phyloP scores from a whole-genome alignment of 2,113 vertebrate genomes.

The Psephotus haematonotus region DNA sequence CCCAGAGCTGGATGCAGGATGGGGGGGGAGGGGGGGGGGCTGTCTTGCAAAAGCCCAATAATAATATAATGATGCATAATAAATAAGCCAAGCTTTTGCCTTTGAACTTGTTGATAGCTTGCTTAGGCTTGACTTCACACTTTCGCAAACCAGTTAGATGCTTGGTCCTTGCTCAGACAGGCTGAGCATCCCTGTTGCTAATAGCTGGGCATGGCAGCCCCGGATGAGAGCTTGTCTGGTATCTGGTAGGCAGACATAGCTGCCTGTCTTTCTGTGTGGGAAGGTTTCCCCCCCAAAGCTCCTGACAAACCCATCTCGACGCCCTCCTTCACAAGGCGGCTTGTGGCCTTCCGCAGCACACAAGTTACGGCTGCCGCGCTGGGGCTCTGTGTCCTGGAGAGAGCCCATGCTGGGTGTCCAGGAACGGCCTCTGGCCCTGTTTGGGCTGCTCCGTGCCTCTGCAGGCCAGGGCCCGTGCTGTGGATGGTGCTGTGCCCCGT shows the following conservation, averaged over 20 bases:
- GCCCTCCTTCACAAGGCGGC: rapidly evolving
- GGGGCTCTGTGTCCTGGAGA: rapidly evolving
- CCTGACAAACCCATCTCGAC: not conserved
- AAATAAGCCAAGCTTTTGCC: not conserved
- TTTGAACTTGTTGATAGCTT: not conserved
- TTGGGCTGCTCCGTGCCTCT: not conserved
- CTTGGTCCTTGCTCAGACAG: not conserved
- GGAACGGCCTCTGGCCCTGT: not conserved
- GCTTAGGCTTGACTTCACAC: not conserved
- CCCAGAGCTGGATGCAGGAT: not conserved
- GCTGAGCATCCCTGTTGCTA: not conserved
- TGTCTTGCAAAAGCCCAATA: not conserved
- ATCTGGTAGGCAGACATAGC: not conserved
- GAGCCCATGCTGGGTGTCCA: not conserved
- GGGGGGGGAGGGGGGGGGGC: not conserved
- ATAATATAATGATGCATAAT: not conserved
- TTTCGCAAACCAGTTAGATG: not conserved
- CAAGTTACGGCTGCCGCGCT: rapidly evolving
- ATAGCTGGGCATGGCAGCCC: not conserved
- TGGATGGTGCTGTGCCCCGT: not conserved
- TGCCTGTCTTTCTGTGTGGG: not conserved
- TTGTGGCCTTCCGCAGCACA: not conserved
- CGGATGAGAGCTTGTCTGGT: not conserved
- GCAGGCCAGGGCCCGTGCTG: not conserved
- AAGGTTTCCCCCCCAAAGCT: not conserved